Evolutionary conservation across 2,113 vertebrate genomes (phyloP).

Genomic region (Gobius niger): DNA sequence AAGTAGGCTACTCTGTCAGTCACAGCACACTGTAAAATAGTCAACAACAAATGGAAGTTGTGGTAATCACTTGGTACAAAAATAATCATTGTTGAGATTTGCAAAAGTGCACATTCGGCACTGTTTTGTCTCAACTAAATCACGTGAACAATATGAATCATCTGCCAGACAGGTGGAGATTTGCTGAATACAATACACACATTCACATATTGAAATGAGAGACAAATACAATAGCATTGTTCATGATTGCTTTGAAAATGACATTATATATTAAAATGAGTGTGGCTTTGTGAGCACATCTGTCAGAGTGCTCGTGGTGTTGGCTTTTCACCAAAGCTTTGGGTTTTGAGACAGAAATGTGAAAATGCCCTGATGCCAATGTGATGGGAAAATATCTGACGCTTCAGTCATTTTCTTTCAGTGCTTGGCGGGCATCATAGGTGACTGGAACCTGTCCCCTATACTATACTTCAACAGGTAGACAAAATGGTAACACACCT

Average conservation of each 20-base stretch:
- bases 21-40: conserved; percentile 8
- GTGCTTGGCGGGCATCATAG: not conserved
- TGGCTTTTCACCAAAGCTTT: conserved; percentile 9
- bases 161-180: conserved; percentile 26
- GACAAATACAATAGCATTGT: not conserved
- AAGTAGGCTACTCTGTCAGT: conserved; percentile 5
- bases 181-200: conserved; percentile 12
- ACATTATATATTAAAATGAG: conserved; percentile 31
- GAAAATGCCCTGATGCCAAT: not conserved
- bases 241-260: conserved; percentile 25
- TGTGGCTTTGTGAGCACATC: conserved; percentile 35
- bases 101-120: not conserved
- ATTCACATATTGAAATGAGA: conserved; percentile 13
- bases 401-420: not conserved
- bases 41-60: conserved; percentile 24
- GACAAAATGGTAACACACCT: not conserved
- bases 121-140: conserved; percentile 3
- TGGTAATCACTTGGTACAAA: conserved; percentile 22
- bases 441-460: not conserved
- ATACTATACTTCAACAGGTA: not conserved
- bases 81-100: not conserved
- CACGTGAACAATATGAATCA: not conserved
- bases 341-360: conserved; percentile 9
- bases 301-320: conserved; percentile 10
- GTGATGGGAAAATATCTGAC: conserved; percentile 1